A percentile compares a stretch with the other conserved stretches of the same genome.
phyloP scores from a whole-genome alignment of 2,888 invertebrate species.

The Galerucella nymphaeae region DNA sequence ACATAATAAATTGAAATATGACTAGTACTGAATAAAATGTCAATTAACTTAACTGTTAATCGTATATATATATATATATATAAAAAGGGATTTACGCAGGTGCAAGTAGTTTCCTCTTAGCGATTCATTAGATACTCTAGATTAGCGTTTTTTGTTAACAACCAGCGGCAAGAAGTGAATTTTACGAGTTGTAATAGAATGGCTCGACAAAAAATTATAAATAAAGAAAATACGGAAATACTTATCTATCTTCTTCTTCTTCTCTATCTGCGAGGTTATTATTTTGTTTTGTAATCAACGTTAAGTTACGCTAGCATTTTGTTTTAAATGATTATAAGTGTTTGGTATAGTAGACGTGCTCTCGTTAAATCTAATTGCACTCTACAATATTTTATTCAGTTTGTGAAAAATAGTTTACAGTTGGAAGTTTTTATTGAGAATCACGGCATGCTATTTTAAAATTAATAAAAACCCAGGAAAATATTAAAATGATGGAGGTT shows the following conservation, averaged over 20 bases:
- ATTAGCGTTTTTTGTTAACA: conserved; percentile 11
- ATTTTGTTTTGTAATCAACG: conserved; percentile 3
- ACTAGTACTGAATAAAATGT: conserved; percentile 9
- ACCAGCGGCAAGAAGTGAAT: conserved; percentile 5
- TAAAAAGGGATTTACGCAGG: conserved; percentile 19
- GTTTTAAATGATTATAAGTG: conserved; percentile 7
- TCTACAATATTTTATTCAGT: no score
- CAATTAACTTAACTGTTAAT: conserved; percentile 16
- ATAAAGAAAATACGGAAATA: conserved; percentile 15
- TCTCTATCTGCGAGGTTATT: background rate
- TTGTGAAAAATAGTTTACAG: no score
- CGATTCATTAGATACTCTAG: conserved; percentile 25
- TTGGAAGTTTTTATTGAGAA: no score
- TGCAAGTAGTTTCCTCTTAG: conserved; percentile 25
- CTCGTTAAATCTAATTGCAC: conserved; percentile 2
- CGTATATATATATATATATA: background rate
- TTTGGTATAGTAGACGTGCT: background rate
- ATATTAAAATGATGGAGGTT: no score
- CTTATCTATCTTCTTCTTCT: background rate
- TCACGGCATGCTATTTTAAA: no score
- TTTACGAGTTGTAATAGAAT: conserved; percentile 4
- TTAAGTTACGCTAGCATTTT: background rate
- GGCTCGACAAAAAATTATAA: background rate
- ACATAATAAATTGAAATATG: conserved; percentile 8
- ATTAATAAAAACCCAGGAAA: no score